Conservation (phyloP, 1,140 invertebrate species). For the Caenorhabditis inopinata region DNA sequence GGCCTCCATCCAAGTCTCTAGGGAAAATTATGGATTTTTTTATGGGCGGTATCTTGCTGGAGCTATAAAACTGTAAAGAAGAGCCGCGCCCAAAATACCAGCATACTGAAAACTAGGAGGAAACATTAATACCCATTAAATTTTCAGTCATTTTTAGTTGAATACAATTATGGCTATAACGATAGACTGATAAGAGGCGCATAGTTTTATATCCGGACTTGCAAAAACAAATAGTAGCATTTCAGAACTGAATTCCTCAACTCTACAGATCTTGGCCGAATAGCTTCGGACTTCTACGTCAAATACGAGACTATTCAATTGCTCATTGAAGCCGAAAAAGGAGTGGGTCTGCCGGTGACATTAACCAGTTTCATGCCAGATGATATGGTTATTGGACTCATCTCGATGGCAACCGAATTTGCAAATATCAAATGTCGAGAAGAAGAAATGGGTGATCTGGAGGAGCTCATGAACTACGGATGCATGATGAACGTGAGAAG, state of each 20-base stretch:
- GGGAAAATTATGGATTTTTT: too few species aligned
- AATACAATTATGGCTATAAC: too few species aligned
- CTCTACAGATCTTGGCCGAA: conserved; percentile 83
- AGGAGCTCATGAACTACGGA: conserved; percentile 74
- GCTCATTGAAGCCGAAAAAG: neutral
- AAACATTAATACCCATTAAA: too few species aligned
- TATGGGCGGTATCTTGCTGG: too few species aligned
- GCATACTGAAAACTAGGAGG: too few species aligned
- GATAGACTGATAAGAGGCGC: too few species aligned
- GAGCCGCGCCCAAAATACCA: too few species aligned
- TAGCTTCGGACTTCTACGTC: conserved; percentile 95
- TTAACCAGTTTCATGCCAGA: conserved; percentile 81
- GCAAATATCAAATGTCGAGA: conserved; percentile 91
- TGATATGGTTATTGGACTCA: conserved; percentile 80
- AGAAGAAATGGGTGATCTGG: conserved; percentile 88
- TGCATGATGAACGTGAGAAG: conserved; percentile 79
- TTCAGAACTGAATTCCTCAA: conserved; percentile 69
- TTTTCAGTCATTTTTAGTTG: too few species aligned
- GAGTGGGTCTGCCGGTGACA: conserved; percentile 22
- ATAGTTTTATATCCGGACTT: neutral
- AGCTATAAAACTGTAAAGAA: too few species aligned
- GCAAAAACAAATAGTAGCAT: neutral
- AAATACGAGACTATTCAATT: conserved; percentile 84
- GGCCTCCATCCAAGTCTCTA: too few species aligned
- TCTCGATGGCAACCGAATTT: conserved; percentile 90